These are phyloP conservation scores for Trachymyrmex septentrionalis DNA, from an alignment of 1,140 invertebrate species.

Conservation along the genomic window DNA sequence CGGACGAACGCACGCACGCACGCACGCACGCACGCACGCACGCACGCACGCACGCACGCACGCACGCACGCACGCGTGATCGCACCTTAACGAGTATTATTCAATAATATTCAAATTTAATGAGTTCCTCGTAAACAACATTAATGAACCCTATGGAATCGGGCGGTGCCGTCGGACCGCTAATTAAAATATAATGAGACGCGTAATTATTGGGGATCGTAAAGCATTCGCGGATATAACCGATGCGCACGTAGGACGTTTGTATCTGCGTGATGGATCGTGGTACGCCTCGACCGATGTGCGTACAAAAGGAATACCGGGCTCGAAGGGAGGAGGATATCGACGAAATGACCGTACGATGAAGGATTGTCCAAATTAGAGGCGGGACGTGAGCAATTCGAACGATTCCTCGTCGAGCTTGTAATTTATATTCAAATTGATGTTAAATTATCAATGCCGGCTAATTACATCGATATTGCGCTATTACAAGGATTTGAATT, in stretches of 20 bases:
- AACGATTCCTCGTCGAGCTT: slow-evolving; percentile 18
- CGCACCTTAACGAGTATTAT: slow-evolving; percentile 82
- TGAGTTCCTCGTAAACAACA: slow-evolving; percentile 82
- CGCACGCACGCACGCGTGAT: slow-evolving; percentile 50
- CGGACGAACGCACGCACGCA: background rate
- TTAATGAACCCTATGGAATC: slow-evolving; percentile 82
- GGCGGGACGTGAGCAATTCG: background rate
- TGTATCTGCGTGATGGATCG: slow-evolving; percentile 59
- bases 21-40: background rate
- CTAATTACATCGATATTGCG: slow-evolving; percentile 41
- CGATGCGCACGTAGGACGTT: slow-evolving; percentile 62
- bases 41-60: background rate
- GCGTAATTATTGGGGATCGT: slow-evolving; percentile 83
- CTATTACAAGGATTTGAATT: slow-evolving; percentile 45
- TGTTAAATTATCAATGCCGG: slow-evolving; percentile 53
- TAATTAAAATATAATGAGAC: slow-evolving; percentile 86
- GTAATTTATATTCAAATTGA: slow-evolving; percentile 57
- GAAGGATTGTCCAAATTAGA: slow-evolving; percentile 55
- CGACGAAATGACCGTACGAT: slow-evolving; percentile 36
- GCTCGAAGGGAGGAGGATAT: slow-evolving; percentile 35
- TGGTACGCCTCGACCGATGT: slow-evolving; percentile 48
- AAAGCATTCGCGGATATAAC: slow-evolving; percentile 74
- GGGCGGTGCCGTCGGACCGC: slow-evolving; percentile 72
- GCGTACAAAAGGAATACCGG: slow-evolving; percentile 54
- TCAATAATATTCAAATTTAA: slow-evolving; percentile 85